Evolutionary conservation across 2,888 invertebrate genomes (phyloP).

Genomic region (Masnerella sp.): DNA sequence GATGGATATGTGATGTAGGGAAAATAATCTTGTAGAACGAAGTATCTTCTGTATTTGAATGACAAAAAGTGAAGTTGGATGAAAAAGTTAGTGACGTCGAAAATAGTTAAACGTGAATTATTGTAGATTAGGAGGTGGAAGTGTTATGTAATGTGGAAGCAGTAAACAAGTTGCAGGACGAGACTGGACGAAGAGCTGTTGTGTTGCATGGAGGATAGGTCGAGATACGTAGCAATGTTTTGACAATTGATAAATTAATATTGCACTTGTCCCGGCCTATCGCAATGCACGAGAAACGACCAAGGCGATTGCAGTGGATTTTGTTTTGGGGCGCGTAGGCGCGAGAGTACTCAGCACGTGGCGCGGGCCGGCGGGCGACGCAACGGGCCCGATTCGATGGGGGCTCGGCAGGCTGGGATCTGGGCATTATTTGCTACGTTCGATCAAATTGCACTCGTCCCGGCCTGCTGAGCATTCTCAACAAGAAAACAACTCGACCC

Average conservation of each 20-base stretch:
- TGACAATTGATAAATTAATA: slow-evolving; percentile 70
- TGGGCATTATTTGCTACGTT: slow-evolving; percentile 75
- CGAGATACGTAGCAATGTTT: slow-evolving; percentile 78
- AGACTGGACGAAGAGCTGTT: not conserved
- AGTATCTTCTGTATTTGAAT: no score
- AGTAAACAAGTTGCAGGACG: no score
- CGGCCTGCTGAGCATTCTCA: slow-evolving; percentile 76
- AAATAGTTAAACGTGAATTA: no score
- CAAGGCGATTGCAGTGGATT: slow-evolving; percentile 19
- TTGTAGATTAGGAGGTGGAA: no score
- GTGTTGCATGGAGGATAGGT: slow-evolving; percentile 76
- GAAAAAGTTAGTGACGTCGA: no score
- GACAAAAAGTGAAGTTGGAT: no score
- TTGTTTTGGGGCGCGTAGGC: slow-evolving; percentile 21
- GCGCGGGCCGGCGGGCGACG: slow-evolving; percentile 8
- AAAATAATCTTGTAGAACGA: no score
- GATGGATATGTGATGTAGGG: no score
- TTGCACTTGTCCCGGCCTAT: slow-evolving; percentile 79
- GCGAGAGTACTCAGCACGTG: slow-evolving; percentile 21
- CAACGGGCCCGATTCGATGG: slow-evolving; percentile 59
- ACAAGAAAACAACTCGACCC: slow-evolving; percentile 36
- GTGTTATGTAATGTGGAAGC: slow-evolving; percentile 63
- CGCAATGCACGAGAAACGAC: slow-evolving; percentile 73
- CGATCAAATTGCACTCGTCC: slow-evolving; percentile 78
- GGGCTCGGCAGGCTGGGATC: slow-evolving; percentile 75